These are phyloP conservation scores for Zeus faber DNA, from an alignment of 2,113 vertebrate species.

Conservation along the genomic window DNA sequence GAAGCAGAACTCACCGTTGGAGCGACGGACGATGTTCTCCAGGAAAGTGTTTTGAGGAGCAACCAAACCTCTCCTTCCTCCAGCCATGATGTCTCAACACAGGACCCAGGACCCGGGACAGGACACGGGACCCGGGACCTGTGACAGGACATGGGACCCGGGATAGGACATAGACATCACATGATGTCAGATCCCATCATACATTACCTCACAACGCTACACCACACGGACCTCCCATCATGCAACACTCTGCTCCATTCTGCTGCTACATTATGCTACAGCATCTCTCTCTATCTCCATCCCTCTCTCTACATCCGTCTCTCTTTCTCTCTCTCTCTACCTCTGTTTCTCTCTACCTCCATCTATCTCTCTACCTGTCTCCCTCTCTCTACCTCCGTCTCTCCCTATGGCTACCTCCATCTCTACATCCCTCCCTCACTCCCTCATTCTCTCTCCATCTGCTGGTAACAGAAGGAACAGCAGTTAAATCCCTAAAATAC, in stretches of 20 bases:
- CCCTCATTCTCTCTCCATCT: background rate
- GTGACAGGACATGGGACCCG: too few relatives aligned
- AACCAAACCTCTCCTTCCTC: slow-evolving; percentile 88
- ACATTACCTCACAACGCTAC: background rate
- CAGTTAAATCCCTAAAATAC: too few relatives aligned
- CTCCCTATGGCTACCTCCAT: background rate
- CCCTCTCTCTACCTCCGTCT: background rate
- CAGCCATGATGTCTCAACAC: slow-evolving; percentile 80
- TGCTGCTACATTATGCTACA: too few relatives aligned
- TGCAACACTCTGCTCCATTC: slow-evolving; percentile 53
- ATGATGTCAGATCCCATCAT: background rate
- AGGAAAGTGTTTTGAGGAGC: too few relatives aligned
- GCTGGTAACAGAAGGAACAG: too few relatives aligned
- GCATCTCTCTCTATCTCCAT: background rate
- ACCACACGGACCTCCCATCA: slow-evolving; percentile 33
- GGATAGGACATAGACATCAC: too few relatives aligned
- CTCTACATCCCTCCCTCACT: background rate
- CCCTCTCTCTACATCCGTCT: background rate
- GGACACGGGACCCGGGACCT: too few relatives aligned
- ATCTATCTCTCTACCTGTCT: background rate
- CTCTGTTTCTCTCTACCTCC: background rate
- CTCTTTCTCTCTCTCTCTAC: background rate
- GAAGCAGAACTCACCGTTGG: slow-evolving; percentile 79
- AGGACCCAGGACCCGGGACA: slow-evolving; percentile 53
- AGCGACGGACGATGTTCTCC: slow-evolving; percentile 89